A percentile compares a stretch with the other conserved stretches of the same genome.
These are phyloP conservation scores for Eptesicus fuscus DNA, from an alignment of 2,113 vertebrate species.

Conservation along the genomic window DNA sequence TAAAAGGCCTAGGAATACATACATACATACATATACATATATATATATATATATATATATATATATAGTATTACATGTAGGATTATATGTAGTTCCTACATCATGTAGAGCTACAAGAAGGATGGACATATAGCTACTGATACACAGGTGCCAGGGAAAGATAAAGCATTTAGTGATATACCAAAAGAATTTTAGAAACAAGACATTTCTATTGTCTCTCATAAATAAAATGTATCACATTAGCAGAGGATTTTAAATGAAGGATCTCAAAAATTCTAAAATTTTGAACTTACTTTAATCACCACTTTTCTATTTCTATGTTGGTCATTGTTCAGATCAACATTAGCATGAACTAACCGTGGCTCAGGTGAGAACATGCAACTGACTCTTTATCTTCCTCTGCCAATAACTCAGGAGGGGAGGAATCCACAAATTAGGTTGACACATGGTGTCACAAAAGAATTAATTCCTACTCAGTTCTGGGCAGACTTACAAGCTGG, in stretches of 20 bases:
- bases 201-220: neutral
- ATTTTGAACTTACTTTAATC: neutral
- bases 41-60: no score
- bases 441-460: slow-evolving; percentile 72
- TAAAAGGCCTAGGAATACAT: neutral
- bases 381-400: neutral
- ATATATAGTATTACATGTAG: neutral
- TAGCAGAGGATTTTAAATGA: neutral
- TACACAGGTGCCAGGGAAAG: neutral
- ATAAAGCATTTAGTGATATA: neutral
- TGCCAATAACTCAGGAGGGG: slow-evolving; percentile 68
- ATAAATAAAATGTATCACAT: neutral
- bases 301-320: neutral
- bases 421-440: slow-evolving; percentile 66
- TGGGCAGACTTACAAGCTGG: slow-evolving; percentile 67
- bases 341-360: neutral
- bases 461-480: slow-evolving; percentile 68
- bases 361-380: slow-evolving; percentile 38
- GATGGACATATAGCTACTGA: neutral
- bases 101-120: neutral
- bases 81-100: neutral
- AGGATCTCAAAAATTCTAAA: neutral
- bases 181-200: slow-evolving; percentile 34
- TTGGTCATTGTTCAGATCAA: neutral
- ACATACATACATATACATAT: no score